Evolutionary conservation across 2,113 vertebrate species (phyloP), one percentile per base, ranked within the genome.

Genomic region (Solea senegalensis): DNA sequence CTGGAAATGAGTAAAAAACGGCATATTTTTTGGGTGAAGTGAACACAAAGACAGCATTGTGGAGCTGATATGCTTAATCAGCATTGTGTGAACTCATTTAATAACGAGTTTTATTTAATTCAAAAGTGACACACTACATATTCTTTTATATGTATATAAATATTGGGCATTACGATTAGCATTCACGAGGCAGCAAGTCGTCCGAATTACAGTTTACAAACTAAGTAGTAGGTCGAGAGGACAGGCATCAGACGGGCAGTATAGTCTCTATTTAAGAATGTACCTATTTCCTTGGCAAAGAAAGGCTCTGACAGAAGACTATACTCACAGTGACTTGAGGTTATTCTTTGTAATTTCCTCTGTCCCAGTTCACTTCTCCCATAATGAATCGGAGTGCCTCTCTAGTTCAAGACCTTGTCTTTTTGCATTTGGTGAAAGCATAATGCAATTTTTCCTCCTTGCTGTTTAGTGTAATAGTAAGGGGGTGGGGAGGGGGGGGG

Each of bases 351-450:
- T 57, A 61, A 65, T 72, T 82, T 65, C 9, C 46, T 16, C 53
- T 49, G 63, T 74, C 58, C 41, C 51, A 73, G 40, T 68, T 44
- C n/a, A 9, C 7, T 45, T 41, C 13, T 63, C 52, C n/a, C 57
- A 64, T 70, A 70, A 69, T 77, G 44, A 69, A 77, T 60, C 59
- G 54, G 10, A 27, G 28, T 62, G 52, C 51, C 41, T 15, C 27
- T 52, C 60, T 50, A 44, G 64, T 60, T 65, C 28, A 48, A 51
- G 45, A 57, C 54, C 55, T 54, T 45, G 28, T 69, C 72, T 52
- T 51, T 26, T 56, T 68, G n/a, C 51, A 78, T 74, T 83, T 78
- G 71, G 21, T 65, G 55, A 52, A 64, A 68, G 14, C 27, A 48
- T 44, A 45, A 62, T 56, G 40, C 46, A 43, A 8, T 69, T 53